phyloP scores from a whole-genome alignment of 2,113 vertebrate species.

The Plecotus auritus region DNA sequence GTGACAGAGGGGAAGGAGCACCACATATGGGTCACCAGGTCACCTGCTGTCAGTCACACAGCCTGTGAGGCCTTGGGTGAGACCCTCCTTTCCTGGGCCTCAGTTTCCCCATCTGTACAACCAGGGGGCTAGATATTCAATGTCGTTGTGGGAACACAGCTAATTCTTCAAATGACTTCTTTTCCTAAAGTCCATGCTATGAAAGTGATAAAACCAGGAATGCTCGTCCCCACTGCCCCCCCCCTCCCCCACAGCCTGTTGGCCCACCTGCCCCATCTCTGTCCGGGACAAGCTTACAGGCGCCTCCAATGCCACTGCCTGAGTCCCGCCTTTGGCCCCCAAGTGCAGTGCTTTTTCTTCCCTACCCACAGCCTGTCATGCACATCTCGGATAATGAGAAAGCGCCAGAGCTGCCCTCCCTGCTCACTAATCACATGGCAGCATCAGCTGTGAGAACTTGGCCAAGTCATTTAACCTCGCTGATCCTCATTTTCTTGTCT shows the following conservation, averaged over 20 bases:
- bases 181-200: neutral
- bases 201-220: neutral
- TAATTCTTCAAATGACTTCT: neutral
- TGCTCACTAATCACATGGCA: neutral
- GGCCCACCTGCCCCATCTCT: neutral
- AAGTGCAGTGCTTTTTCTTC: neutral
- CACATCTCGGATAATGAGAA: neutral
- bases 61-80: neutral
- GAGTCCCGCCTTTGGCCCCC: neutral
- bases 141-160: neutral
- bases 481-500: neutral
- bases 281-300: neutral
- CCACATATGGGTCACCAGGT: neutral
- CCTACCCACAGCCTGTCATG: neutral
- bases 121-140: neutral
- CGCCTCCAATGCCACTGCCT: rapidly evolving
- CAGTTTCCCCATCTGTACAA: neutral
- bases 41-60: neutral
- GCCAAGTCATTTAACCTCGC: neutral
- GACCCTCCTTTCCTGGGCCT: neutral
- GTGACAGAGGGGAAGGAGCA: neutral
- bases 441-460: neutral
- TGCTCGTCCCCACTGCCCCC: rapidly evolving
- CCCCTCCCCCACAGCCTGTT: neutral
- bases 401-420: neutral